phyloP scores from a whole-genome alignment of 2,113 vertebrate species.

The Corythoichthys haematopterus region DNA sequence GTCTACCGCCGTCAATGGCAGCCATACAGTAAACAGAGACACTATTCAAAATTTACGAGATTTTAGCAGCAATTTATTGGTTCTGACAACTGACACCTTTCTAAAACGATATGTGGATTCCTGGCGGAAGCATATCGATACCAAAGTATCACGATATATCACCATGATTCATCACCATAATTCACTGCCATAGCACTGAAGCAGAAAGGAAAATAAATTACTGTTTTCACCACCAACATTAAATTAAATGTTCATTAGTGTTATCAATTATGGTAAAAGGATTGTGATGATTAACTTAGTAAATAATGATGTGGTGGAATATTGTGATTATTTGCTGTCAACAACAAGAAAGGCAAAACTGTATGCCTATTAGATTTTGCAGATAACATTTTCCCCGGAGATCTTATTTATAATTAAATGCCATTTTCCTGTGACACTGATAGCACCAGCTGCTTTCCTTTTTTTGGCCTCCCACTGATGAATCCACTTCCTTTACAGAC shows the following conservation, averaged over 20 bases:
- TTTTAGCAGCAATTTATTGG: too few species aligned
- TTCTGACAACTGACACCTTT: too few species aligned
- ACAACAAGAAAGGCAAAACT: too few species aligned
- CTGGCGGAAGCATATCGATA: too few species aligned
- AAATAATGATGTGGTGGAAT: not conserved
- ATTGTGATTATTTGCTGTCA: too few species aligned
- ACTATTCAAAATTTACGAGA: too few species aligned
- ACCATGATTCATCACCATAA: too few species aligned
- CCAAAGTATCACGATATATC: too few species aligned
- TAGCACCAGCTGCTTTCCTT: slow-evolving; percentile 10
- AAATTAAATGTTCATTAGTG: not conserved
- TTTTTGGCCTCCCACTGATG: slow-evolving; percentile 12
- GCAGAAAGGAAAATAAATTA: not conserved
- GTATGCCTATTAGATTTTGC: not conserved
- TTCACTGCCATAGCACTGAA: not conserved
- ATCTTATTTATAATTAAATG: not conserved
- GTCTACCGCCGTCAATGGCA: too few species aligned
- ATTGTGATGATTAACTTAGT: not conserved
- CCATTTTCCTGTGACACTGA: slow-evolving; percentile 2
- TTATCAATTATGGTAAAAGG: not conserved
- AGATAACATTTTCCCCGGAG: not conserved
- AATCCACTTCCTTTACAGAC: slow-evolving; percentile 46
- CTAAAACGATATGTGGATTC: too few species aligned
- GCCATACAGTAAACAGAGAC: too few species aligned
- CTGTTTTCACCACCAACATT: not conserved